Conservation (phyloP, 2,797 vertebrate species). For the Sus cebifrons region DNA sequence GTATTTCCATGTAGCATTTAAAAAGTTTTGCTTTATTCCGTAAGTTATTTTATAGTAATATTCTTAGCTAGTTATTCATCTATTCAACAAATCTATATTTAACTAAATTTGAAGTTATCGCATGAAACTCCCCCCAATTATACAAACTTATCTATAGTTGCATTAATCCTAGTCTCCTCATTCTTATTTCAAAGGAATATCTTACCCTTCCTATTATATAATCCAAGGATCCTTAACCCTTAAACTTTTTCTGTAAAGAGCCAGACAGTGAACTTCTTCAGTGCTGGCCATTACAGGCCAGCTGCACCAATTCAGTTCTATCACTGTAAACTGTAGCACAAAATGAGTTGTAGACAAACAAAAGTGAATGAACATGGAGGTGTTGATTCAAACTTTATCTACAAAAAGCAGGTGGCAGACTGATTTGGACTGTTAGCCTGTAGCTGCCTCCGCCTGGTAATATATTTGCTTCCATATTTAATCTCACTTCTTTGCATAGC, state of each 20-base stretch:
- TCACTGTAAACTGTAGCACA: background rate
- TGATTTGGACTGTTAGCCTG: background rate
- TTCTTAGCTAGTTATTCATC: background rate
- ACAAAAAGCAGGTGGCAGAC: background rate
- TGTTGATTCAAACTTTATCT: background rate
- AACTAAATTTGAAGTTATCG: background rate
- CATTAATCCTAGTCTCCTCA: background rate
- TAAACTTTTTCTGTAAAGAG: background rate
- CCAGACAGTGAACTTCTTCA: background rate
- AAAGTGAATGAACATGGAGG: background rate
- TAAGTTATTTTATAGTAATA: background rate
- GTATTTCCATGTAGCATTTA: background rate
- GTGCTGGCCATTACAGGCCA: background rate
- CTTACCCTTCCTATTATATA: background rate
- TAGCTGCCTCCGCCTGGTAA: background rate
- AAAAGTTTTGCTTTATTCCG: background rate
- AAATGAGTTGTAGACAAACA: background rate
- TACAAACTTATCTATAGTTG: background rate
- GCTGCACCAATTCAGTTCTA: background rate
- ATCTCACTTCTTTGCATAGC: background rate
- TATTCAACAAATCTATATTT: background rate
- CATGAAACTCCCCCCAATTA: background rate
- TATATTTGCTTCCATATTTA: background rate
- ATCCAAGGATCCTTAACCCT: background rate
- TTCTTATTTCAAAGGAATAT: slow-evolving; percentile 7